phyloP scores from a whole-genome alignment of 2,888 invertebrate species.

The Phengaris alcon region DNA sequence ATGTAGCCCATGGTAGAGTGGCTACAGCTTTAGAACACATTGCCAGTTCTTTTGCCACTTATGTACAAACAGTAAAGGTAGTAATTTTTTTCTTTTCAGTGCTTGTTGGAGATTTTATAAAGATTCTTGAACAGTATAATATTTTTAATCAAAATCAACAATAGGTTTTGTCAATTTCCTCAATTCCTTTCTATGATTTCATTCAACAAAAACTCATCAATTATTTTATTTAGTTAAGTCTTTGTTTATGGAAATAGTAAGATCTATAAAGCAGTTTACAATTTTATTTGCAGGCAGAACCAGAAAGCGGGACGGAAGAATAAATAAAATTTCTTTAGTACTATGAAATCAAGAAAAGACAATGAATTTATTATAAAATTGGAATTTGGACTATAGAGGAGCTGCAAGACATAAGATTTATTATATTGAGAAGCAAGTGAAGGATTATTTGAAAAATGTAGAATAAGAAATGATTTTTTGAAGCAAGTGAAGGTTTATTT shows the following conservation, averaged over 20 bases:
- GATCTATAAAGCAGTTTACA: background rate
- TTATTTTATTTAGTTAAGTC: too few relatives aligned
- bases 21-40: slow-evolving; percentile 4
- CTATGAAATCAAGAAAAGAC: background rate
- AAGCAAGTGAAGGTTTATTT: too few relatives aligned
- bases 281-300: background rate
- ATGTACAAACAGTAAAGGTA: slow-evolving; percentile 6
- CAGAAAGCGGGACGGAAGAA: slow-evolving; percentile 5
- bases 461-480: too few relatives aligned
- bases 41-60: background rate
- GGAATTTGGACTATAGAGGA: background rate
- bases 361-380: too few relatives aligned
- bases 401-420: background rate
- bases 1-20: background rate
- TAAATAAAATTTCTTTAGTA: background rate
- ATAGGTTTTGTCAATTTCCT: too few relatives aligned
- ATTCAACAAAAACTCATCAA: too few relatives aligned
- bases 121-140: too few relatives aligned
- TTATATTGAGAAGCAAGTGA: background rate
- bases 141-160: too few relatives aligned
- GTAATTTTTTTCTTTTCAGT: background rate
- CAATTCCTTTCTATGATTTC: too few relatives aligned
- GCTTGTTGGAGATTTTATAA: too few relatives aligned
- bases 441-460: too few relatives aligned
- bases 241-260: background rate